Evolutionary conservation across 2,113 vertebrate species (phyloP), one percentile per base, ranked within the genome.

Genomic region (Oriolus oriolus): DNA sequence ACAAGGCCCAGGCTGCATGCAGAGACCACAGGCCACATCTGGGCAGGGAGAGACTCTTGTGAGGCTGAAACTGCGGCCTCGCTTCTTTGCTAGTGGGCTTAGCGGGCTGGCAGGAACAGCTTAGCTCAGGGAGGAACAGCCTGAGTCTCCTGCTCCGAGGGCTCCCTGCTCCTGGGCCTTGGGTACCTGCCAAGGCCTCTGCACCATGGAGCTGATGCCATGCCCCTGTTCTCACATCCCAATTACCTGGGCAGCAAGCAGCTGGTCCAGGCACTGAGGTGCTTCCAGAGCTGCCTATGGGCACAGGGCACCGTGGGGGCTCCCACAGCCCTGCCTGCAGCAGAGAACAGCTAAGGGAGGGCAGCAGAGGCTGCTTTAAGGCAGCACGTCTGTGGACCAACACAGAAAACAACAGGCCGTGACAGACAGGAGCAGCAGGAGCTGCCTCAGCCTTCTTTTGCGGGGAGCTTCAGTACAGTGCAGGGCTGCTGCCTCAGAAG

Each of bases 1-100:
- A 69, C 70, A 61, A 31, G 30, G 66, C 87, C 95, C 61, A 85
- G 87, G 70, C 75, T 79, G 54, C 91, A 89, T 90, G 92, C 87
- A 69, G 78, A 77, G 78, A 68, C 50, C 42, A 68, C 1, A 4
- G 64, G 39, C 73, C 57, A 10, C 2, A 2, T 37, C 33, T 66
- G 50, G 75, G 52, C 42, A 57, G 33, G 70, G 45, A 70, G 18
- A 30, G 28, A 60, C 17, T 3, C 68, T 11, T 16, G 10, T 8
- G 66, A 69, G 53, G 30, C 70, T 74, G 45, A 10, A 69, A 63
- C 27, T 27, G 33, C 0, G 0, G 69, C 13, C n/a, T 82, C 41
- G 10, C 17, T 16, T 28, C 61, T 84, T 44, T 50, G 47, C 73
- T 35, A 35, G 28, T 1, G 0, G 1, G 1, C 30, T 78, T 11